Base-by-base conservation (phyloP, 2,888 invertebrate species). In the Rhorus exstirpatorius region DNA sequence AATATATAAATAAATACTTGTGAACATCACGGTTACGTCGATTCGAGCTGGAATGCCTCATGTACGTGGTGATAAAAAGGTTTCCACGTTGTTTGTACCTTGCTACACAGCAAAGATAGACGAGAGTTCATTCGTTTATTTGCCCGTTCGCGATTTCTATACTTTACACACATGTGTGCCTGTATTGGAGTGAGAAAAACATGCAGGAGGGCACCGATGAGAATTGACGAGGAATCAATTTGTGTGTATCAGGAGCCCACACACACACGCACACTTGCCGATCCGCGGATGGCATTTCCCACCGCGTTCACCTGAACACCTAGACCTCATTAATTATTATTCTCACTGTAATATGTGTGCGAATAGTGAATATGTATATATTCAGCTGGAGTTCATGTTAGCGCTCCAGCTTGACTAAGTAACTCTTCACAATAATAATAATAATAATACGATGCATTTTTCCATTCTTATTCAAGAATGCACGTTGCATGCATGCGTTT, bases 271-370 rank as follows among this genome's bases (percentile, higher is more conserved):
- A 53, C 65, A 58, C 35, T 70, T 38, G 19, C 24, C 19, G 17
- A 71, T 58, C 53, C 53, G 31, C 49, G 49, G 81, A 79, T 85
- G 85, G 81, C 85, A 85, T 85, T 85, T 85, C 81, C 79, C 82
- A 84, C 82, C 71, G 78, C 75, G 78, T 81, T 81, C 81, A 74
- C 72, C 79, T 78, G 77, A 77, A 74, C 81, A 79, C 77, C 83
- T 78, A 70, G 71, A 82, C 76, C 80, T 79, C 77, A 77, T 77
- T 84, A 74, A 79, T 79, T 81, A 84, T 82, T 76, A 81, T 71
- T 63, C 74, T 61, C 76, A 21, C 24, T 77, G 21, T 65, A 46
- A 31, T 58, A 38, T 31, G 10, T 35, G 24, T 38, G 6, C n/a
- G n/a, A 41, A 14, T 19, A 19, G 21, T 26, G 61, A 44, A 10